Evolutionary conservation across 2,113 vertebrate genomes (phyloP), one percentile per base, ranked within the genome.

Genomic region (Nettapus auritus): DNA sequence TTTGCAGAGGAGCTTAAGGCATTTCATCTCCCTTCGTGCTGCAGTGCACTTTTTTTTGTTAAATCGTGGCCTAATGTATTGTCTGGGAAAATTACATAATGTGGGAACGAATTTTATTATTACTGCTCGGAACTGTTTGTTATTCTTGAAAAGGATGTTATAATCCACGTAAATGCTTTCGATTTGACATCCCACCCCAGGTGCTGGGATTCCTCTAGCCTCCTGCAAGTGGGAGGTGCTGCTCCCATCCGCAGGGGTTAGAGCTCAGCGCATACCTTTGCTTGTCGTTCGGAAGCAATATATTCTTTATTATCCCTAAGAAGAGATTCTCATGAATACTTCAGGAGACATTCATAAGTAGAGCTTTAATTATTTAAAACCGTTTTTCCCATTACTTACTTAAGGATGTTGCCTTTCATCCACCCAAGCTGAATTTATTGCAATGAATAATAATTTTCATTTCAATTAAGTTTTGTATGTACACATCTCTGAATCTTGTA

Each of bases 321-420:
- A 96, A 91, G 91, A 76, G 38, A 57, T 48, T 81, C 76, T 95
- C 74, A 76, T 96, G 84, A 96, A 96, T 95, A 90, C 89, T 96
- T 84, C 82, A 97, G 64, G 82, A 93, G 73, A 77, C 80, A 82
- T 94, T 95, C 81, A 74, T 87, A 92, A 95, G 92, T 70, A 95
- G 62, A 74, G 22, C 85, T 74, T 97, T 93, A 92, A 96, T 97
- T 96, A 96, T 96, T 96, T 94, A 97, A 93, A 94, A 17, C 82
- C 46, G 12, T 74, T 94, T 94, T 46, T 11, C 46, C 73, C 69
- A 46, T 93, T 88, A 86, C 77, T 95, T 93, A 79, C 90, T 94
- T 93, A 78, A 93, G 92, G 85, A 91, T 89, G 90, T 59, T 95
- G 91, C 93, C 84, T 96, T 97, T 94, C 87, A 93, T 95, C 70